phyloP scores from a whole-genome alignment of 2,888 invertebrate species.

The Empis stercorea region DNA sequence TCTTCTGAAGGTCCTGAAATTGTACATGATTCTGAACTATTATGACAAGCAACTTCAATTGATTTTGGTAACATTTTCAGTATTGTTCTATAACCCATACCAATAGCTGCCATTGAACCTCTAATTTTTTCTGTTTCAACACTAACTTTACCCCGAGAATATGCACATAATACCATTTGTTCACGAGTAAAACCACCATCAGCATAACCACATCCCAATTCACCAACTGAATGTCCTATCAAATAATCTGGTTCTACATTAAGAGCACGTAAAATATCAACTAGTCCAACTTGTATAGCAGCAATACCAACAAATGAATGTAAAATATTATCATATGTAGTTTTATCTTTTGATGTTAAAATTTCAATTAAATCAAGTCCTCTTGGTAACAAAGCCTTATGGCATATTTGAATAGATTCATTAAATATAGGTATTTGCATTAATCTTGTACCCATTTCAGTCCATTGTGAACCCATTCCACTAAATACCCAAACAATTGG shows the following conservation, averaged over 20 bases:
- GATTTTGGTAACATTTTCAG: constrained; percentile 51
- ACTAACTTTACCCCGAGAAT: constrained; percentile 67
- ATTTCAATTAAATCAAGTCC: constrained; percentile 49
- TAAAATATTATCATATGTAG: constrained; percentile 47
- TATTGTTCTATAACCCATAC: constrained; percentile 45
- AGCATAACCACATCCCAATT: constrained; percentile 86
- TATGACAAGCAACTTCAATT: constrained; percentile 76
- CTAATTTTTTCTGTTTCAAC: constrained; percentile 51
- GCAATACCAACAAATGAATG: constrained; percentile 60
- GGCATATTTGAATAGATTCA: constrained; percentile 49
- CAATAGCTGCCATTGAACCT: constrained; percentile 84
- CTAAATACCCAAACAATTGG: constrained; percentile 83
- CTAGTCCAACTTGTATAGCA: constrained; percentile 46
- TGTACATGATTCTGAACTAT: constrained; percentile 71
- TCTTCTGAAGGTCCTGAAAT: constrained; percentile 68
- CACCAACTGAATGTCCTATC: constrained; percentile 84
- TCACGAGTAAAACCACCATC: constrained; percentile 80
- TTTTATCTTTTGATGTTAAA: constrained; percentile 45
- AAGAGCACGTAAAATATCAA: constrained; percentile 46
- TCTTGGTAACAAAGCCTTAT: constrained; percentile 42
- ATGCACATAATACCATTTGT: constrained; percentile 73
- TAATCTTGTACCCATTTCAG: constrained; percentile 64
- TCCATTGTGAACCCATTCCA: constrained; percentile 82
- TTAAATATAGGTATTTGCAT: constrained; percentile 60
- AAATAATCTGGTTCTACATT: constrained; percentile 57